phyloP scores from a whole-genome alignment of 2,888 invertebrate genomes.

The Salticus scenicus region DNA sequence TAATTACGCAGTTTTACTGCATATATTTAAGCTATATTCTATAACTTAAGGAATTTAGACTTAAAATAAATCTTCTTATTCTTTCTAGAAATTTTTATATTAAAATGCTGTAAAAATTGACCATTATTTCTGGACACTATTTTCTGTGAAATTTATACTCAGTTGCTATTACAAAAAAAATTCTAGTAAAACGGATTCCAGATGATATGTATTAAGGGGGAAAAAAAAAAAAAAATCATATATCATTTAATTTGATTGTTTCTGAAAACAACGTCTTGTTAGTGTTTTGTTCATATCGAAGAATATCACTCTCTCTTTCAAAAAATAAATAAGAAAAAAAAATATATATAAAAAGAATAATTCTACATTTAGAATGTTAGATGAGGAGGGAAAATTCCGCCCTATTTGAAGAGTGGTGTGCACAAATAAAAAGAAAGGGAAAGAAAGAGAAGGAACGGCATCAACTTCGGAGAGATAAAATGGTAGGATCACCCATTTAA shows the following conservation, averaged over 20 bases:
- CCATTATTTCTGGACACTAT: too few species aligned
- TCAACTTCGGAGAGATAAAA: background rate
- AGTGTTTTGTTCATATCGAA: background rate
- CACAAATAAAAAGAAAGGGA: background rate
- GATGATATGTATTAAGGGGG: too few species aligned
- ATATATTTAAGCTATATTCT: too few species aligned
- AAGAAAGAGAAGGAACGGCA: background rate
- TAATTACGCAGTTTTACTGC: too few species aligned
- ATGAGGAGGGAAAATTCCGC: conserved; percentile 7
- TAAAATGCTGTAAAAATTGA: too few species aligned
- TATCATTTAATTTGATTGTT: background rate
- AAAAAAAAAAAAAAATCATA: background rate
- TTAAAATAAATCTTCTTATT: too few species aligned
- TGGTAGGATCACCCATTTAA: conserved; percentile 53
- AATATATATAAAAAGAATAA: background rate
- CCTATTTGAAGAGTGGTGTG: background rate
- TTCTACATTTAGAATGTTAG: background rate
- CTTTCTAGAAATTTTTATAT: too few species aligned
- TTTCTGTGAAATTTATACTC: too few species aligned
- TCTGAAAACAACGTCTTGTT: background rate
- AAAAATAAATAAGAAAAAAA: background rate
- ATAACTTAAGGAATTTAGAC: too few species aligned
- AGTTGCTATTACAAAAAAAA: too few species aligned
- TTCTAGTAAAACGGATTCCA: too few species aligned
- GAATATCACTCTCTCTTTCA: background rate